phyloP scores from a whole-genome alignment of 2,797 vertebrate genomes.

The Neopelma chrysocephalum region DNA sequence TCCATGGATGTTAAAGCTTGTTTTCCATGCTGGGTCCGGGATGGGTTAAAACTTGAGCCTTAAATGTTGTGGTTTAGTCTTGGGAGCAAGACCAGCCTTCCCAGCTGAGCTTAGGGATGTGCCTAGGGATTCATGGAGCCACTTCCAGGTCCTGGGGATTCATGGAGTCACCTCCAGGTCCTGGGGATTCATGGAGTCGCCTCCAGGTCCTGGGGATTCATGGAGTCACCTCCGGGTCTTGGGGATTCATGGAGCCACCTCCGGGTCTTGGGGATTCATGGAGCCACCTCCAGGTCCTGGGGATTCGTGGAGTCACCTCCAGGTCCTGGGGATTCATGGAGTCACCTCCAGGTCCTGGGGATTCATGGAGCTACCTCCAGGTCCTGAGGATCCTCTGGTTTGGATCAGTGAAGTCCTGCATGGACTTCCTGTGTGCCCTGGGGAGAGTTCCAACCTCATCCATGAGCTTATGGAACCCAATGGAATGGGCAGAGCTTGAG shows the following conservation, averaged over 20 bases:
- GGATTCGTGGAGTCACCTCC: neutral
- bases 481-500: accelerated
- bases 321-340: neutral
- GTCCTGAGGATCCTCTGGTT: neutral
- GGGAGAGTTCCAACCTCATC: accelerated
- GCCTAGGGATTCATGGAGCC: neutral
- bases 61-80: neutral
- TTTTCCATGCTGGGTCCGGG: accelerated
- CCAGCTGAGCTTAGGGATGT: neutral
- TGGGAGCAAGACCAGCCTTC: neutral
- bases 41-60: neutral
- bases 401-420: neutral
- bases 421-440: neutral
- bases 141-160: too few relatives aligned
- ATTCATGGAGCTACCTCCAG: neutral
- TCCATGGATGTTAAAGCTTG: accelerated
- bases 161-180: too few relatives aligned
- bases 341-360: too few relatives aligned
- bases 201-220: neutral
- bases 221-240: neutral
- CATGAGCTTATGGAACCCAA: accelerated
- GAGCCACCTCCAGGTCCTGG: neutral
- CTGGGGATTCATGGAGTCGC: too few relatives aligned
- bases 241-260: neutral
- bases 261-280: accelerated